A percentile compares a stretch with the other conserved stretches of the same genome.
These are phyloP conservation scores for Myiagra hebetior DNA, from an alignment of 2,113 vertebrate species.

Conservation along the genomic window DNA sequence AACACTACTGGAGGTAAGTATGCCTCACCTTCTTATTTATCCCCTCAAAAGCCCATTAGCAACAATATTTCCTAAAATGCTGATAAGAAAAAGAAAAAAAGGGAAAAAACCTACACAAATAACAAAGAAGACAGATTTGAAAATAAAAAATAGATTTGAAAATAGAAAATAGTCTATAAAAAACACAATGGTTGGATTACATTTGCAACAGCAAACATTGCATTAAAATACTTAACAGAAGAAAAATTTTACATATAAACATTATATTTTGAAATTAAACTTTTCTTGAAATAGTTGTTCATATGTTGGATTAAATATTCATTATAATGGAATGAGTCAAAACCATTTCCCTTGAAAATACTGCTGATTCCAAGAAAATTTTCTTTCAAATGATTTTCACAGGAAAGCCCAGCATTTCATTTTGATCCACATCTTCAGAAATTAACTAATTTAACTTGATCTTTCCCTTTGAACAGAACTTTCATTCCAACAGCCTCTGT, in stretches of 20 bases:
- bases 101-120: neutral
- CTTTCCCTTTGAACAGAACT: neutral
- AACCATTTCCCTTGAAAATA: neutral
- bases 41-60: neutral
- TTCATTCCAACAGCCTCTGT: neutral
- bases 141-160: neutral
- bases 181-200: neutral
- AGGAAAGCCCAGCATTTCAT: neutral
- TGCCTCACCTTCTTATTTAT: neutral
- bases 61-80: neutral
- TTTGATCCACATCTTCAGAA: neutral
- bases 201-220: neutral
- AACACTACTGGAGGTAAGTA: neutral
- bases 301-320: neutral
- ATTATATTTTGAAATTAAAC: neutral
- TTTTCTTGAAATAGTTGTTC: neutral
- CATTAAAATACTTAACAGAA: neutral
- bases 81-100: neutral
- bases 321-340: neutral
- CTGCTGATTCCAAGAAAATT: neutral
- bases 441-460: neutral
- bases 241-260: neutral
- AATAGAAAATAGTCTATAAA: neutral
- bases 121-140: neutral
- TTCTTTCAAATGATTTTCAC: neutral